Percentiles rank a stretch among this genome's conserved stretches.
These are phyloP conservation scores for Tortricodes alternella DNA, from an alignment of 2,888 invertebrate species.

Conservation along the genomic window DNA sequence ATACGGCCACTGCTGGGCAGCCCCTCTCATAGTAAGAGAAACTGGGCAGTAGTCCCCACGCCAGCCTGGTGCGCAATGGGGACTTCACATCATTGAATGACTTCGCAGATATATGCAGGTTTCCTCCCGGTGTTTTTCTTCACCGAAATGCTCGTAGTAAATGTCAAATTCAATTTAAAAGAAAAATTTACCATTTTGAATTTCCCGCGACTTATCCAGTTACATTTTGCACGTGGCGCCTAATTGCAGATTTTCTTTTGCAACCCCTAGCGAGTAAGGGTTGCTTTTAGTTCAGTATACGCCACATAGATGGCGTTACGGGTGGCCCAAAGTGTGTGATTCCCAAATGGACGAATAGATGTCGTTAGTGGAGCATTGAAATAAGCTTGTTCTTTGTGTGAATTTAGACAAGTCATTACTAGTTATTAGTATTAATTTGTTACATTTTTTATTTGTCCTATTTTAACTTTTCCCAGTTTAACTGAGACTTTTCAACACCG, in stretches of 20 bases:
- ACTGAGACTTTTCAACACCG: no score
- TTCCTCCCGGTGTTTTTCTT: no score
- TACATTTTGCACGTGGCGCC: conserved; percentile 59
- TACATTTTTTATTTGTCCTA: no score
- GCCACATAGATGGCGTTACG: conserved; percentile 60
- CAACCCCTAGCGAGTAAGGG: conserved; percentile 72
- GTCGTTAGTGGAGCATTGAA: conserved; percentile 49
- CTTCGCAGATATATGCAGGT: no score
- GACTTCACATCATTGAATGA: no score
- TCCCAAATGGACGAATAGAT: conserved; percentile 48
- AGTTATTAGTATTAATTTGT: not conserved
- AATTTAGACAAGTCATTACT: not conserved
- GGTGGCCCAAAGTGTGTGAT: conserved; percentile 30
- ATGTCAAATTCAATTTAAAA: no score
- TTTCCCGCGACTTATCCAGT: conserved; percentile 10
- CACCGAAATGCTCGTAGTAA: no score
- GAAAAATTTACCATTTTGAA: not conserved
- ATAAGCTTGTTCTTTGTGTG: conserved; percentile 22
- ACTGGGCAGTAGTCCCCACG: no score
- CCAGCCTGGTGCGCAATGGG: no score
- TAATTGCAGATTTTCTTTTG: conserved; percentile 67
- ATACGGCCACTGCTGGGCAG: no score
- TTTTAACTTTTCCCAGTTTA: no score
- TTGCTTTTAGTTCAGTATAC: conserved; percentile 53
- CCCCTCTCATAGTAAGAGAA: no score